Evolutionary conservation across 2,888 invertebrate genomes (phyloP).

Genomic region (Tipula vernalis): DNA sequence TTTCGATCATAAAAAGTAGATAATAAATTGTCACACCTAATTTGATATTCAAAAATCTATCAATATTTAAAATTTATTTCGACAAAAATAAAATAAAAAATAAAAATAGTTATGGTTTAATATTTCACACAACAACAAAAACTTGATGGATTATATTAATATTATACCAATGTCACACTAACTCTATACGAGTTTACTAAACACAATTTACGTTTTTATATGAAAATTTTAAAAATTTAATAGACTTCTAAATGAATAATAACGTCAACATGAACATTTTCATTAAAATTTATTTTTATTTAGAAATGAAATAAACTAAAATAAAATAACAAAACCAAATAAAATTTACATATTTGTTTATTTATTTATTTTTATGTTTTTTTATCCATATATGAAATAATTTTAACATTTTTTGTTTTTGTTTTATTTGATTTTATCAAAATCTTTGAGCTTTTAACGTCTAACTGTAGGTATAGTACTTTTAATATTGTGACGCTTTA

Average conservation of each 20-base stretch:
- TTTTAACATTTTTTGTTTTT: background rate
- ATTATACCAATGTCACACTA: background rate
- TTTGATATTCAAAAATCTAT: background rate
- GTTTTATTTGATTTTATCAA: background rate
- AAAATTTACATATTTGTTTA: background rate
- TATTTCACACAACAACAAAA: background rate
- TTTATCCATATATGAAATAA: background rate
- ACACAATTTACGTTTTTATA: background rate
- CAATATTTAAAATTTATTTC: background rate
- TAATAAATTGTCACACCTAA: conserved; percentile 4
- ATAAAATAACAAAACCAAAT: background rate
- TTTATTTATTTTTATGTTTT: background rate
- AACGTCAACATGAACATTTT: background rate
- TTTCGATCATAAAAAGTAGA: background rate
- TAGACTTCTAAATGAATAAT: background rate
- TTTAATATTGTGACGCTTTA: background rate
- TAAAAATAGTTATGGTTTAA: background rate
- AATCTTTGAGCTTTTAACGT: background rate
- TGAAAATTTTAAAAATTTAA: background rate
- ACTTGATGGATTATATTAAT: background rate
- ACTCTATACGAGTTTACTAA: background rate
- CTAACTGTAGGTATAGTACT: background rate
- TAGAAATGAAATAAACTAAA: background rate
- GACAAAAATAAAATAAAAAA: background rate
- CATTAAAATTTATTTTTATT: background rate